phyloP scores from a whole-genome alignment of 2,113 vertebrate genomes.

The Lethenteron camtschaticum region DNA sequence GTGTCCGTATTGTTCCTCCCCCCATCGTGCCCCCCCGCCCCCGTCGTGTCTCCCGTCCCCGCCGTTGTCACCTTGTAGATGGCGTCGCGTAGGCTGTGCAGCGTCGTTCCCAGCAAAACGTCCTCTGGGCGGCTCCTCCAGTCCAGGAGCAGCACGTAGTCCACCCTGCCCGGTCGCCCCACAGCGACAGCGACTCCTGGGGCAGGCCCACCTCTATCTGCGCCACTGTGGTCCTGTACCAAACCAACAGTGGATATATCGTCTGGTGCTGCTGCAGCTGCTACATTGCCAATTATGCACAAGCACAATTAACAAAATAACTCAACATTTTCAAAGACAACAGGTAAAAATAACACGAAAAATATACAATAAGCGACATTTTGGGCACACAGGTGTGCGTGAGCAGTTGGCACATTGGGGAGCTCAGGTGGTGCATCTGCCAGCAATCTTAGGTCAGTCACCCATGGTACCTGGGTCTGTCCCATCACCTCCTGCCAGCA shows the following conservation, averaged over 20 bases:
- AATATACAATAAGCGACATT: conserved; percentile 10
- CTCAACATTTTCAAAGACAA: no score
- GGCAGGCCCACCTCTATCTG: conserved; percentile 67
- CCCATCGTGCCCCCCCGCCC: no score
- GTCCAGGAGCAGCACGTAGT: conserved; percentile 68
- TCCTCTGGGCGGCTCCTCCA: conserved; percentile 71
- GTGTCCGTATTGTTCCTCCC: no score
- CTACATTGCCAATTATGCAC: no score
- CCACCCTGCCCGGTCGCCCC: conserved; percentile 49
- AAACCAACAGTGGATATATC: neutral
- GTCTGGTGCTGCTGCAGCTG: no score
- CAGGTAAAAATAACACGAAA: neutral
- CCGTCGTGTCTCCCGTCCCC: no score
- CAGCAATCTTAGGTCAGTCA: no score
- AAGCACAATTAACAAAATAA: no score
- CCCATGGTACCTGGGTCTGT: no score
- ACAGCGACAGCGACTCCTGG: conserved; percentile 40
- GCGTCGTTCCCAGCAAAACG: conserved; percentile 48
- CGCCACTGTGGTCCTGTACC: conserved; percentile 52
- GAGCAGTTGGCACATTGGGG: no score
- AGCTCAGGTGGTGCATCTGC: no score
- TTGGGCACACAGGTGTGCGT: neutral
- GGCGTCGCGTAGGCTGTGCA: conserved; percentile 87
- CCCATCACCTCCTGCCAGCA: no score
- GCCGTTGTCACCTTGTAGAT: conserved; percentile 50